Evolutionary conservation across 2,888 invertebrate species (phyloP), one percentile per base, ranked within the genome.

Genomic region (Nemapogon koenigi): DNA sequence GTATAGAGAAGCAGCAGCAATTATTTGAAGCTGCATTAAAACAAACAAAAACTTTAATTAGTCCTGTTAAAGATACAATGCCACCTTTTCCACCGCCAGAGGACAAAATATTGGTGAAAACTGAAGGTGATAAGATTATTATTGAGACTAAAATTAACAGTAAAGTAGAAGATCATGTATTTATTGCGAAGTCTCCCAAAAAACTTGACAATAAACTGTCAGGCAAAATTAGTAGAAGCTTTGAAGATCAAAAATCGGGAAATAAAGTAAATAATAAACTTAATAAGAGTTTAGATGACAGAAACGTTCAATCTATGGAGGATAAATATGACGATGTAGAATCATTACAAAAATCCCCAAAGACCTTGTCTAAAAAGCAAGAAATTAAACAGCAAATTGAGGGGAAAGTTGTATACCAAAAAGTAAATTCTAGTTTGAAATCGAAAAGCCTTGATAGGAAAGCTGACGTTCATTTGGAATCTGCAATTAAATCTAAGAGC

Each of bases 1-100:
- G 89, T 32, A 86, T 87, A 59, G 88, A 88, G 51, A 83, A 88
- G 45, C 89, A 89, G 51, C 89, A 89, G 55, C 84, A 87, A 80
- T 61, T 89, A 2, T 89, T 89, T 49, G 88, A 89, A 67, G 86
- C 86, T 3, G 88, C 88, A 2, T 83, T 89, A 53, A 87, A 88
- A 55, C 88, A 88, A 62, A 87, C 88, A 0, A 87, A 88, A 50
- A 88, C 87, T 0, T 70, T 88, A 46, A 82, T 88, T 19, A 88
- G 88, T 58, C 89, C 89, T 1, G 87, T 88, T 0, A 88, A 87
- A 56, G 88, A 88, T 55, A 81, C 84, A 1, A 52, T 88, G 50
- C 88, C 88, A 1, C 82, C 86, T 2, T 88, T 88, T 53, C 88
- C 88, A 8, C 83, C 85, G 28, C 86, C 87, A 1, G 88, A 88